phyloP scores from a whole-genome alignment of 2,888 invertebrate genomes.

The Caenorhabditis macrosperma region DNA sequence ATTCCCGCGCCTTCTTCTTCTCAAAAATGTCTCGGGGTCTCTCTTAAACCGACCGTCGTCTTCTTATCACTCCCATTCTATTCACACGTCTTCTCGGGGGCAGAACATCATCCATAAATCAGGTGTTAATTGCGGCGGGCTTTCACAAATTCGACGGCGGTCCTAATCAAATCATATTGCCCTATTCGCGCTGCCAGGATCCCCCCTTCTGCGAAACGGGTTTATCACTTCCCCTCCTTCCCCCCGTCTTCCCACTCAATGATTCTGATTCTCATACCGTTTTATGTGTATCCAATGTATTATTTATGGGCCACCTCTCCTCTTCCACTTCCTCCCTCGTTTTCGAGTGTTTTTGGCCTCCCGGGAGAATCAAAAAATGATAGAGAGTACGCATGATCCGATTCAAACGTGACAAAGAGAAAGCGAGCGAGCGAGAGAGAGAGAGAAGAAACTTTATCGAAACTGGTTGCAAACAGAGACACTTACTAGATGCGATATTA shows the following conservation, averaged over 20 bases:
- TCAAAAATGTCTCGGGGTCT: constrained; percentile 5
- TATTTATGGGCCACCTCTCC: neutral
- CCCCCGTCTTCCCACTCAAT: neutral
- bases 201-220: constrained; percentile 50
- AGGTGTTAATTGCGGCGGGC: constrained; percentile 46
- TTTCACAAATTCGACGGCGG: constrained; percentile 44
- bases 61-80: constrained; percentile 22
- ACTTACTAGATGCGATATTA: constrained; percentile 39
- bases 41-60: constrained; percentile 1
- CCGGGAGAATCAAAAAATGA: neutral
- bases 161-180: constrained; percentile 52
- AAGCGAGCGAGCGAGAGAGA: constrained; percentile 26
- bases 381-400: constrained; percentile 23
- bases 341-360: neutral
- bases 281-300: constrained; percentile 15
- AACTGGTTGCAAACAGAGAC: constrained; percentile 53
- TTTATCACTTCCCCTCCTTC: constrained; percentile 19
- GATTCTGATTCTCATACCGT: constrained; percentile 17
- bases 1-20: neutral
- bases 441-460: constrained; percentile 28
- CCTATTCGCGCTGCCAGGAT: constrained; percentile 35
- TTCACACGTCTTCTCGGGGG: constrained; percentile 6
- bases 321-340: neutral
- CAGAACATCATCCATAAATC: constrained; percentile 50
- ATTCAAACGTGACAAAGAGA: constrained; percentile 20